These are phyloP conservation scores for Crambe crambe DNA, from an alignment of 37 sponge, comb jelly and placozoan genomes.

Conservation along the genomic window DNA sequence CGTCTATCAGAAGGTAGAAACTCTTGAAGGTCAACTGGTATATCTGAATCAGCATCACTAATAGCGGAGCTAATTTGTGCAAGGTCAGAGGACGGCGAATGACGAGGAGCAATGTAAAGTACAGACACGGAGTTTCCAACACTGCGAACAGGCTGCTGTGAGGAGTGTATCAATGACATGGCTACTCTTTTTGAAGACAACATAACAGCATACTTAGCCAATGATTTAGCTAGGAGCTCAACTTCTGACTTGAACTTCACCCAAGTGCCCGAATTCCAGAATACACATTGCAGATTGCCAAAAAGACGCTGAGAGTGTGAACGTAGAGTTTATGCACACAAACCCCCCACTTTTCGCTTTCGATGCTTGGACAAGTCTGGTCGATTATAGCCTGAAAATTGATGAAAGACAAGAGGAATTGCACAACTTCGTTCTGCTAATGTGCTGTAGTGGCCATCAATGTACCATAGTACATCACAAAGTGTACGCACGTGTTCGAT, in stretches of 20 bases:
- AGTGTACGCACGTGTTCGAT: too few species aligned
- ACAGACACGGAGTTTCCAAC: constrained; percentile 10
- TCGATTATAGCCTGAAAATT: constrained; percentile 26
- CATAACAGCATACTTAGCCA: constrained; percentile 14
- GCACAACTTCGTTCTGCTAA: constrained; percentile 14
- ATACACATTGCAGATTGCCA: constrained; percentile 16
- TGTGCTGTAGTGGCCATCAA: constrained; percentile 42
- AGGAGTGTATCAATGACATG: constrained; percentile 3
- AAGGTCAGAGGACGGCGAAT: neutral
- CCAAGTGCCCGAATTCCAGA: constrained; percentile 7
- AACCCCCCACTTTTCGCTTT: constrained; percentile 4
- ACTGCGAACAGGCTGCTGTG: neutral
- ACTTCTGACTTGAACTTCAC: neutral
- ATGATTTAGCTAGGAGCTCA: constrained; percentile 9
- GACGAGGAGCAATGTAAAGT: neutral
- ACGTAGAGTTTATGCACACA: neutral
- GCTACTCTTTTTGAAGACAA: constrained; percentile 7
- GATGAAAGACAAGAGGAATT: constrained; percentile 20
- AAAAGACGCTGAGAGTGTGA: constrained; percentile 7
- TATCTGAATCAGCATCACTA: neutral
- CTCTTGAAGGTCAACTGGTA: neutral
- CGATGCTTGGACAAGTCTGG: constrained; percentile 31
- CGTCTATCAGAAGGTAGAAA: constrained; percentile 9
- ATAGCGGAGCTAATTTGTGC: neutral
- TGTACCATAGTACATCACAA: constrained; percentile 37